These are phyloP conservation scores for Abscondita cerata DNA, from an alignment of 2,888 invertebrate genomes.

Conservation along the genomic window DNA sequence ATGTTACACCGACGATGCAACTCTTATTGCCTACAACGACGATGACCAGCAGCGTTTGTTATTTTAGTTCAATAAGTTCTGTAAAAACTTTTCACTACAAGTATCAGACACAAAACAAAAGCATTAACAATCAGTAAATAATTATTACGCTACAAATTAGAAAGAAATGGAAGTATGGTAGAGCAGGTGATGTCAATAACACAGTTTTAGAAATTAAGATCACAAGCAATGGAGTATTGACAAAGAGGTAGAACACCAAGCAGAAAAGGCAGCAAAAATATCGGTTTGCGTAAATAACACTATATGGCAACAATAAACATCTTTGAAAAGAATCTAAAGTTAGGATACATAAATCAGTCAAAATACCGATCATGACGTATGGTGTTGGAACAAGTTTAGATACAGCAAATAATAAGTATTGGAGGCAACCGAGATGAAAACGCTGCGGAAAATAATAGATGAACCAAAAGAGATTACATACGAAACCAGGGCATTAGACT, in stretches of 20 bases:
- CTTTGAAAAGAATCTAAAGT: constrained; percentile 3
- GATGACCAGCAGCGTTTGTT: not conserved
- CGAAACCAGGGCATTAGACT: too few relatives aligned
- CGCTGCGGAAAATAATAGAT: not conserved
- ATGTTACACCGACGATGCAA: constrained; percentile 14
- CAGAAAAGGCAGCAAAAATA: not conserved
- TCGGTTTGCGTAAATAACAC: not conserved
- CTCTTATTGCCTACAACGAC: constrained; percentile 10
- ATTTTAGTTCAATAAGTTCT: constrained; percentile 4
- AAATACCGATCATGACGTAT: not conserved
- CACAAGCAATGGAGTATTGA: too few relatives aligned
- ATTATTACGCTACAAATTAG: constrained; percentile 2
- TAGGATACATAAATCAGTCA: constrained; percentile 1
- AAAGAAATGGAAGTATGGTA: constrained; percentile 9
- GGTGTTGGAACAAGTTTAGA: not conserved
- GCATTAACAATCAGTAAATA: constrained; percentile 6
- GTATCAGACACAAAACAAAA: constrained; percentile 9
- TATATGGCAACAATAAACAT: not conserved
- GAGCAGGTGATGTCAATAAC: constrained; percentile 3
- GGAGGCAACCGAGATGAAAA: too few relatives aligned
- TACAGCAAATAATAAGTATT: too few relatives aligned
- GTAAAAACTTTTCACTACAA: constrained; percentile 4
- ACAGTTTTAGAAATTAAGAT: too few relatives aligned
- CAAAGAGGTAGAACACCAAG: too few relatives aligned
- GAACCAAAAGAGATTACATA: not conserved